These are phyloP conservation scores for Microhierax caerulescens DNA, from an alignment of 2,797 vertebrate genomes.

Conservation along the genomic window DNA sequence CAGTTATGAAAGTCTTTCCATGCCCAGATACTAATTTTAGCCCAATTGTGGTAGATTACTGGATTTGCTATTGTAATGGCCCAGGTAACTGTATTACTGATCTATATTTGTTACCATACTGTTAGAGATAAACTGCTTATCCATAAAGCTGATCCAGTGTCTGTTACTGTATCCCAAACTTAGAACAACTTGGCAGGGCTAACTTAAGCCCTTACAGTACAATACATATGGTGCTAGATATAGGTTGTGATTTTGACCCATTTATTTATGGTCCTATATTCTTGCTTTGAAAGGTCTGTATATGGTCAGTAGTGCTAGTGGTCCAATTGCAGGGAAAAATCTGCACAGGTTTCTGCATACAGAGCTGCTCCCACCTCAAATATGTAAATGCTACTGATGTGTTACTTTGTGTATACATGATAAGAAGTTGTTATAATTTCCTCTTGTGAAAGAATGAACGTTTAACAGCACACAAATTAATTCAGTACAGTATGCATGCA, in stretches of 20 bases:
- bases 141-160: neutral
- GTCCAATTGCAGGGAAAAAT: fast-evolving
- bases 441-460: neutral
- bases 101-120: neutral
- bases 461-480: neutral
- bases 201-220: neutral
- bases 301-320: neutral
- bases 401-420: neutral
- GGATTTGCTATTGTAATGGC: fast-evolving
- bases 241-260: neutral
- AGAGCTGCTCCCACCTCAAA: neutral
- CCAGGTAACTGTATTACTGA: neutral
- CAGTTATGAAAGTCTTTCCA: neutral
- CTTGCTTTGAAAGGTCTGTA: neutral
- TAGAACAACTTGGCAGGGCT: neutral
- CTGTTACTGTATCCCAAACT: neutral
- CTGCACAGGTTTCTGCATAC: neutral
- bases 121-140: neutral
- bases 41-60: neutral
- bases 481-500: neutral
- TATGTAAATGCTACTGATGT: neutral
- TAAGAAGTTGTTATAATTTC: neutral
- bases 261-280: neutral
- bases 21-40: neutral
- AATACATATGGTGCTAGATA: neutral